A percentile compares a stretch with the other conserved stretches of the same genome.
Evolutionary conservation across 1,140 invertebrate species (phyloP).

Genomic region (Adelges cooleyi): DNA sequence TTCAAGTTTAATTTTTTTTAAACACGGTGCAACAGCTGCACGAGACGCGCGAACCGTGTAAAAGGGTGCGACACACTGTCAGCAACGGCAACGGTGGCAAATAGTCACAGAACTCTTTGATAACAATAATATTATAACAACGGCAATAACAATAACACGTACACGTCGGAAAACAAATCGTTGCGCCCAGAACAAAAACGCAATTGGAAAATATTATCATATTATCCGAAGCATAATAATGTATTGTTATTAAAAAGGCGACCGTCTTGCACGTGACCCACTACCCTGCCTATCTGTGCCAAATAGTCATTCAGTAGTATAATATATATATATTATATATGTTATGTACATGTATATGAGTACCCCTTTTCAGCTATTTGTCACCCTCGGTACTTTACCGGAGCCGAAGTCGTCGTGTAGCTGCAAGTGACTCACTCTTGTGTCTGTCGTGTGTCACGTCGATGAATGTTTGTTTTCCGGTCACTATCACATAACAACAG

Average conservation of each 20-base stretch:
- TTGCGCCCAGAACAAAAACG: not conserved
- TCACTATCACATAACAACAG: no score
- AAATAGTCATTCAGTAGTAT: not conserved
- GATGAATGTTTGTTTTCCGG: no score
- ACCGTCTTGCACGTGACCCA: constrained; percentile 7
- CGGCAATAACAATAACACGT: constrained; percentile 18
- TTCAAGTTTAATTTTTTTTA: constrained; percentile 22
- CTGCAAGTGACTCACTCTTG: not conserved
- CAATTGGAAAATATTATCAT: constrained; percentile 8
- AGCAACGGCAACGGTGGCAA: not conserved
- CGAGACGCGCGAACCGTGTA: not conserved
- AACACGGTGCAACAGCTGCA: constrained; percentile 18
- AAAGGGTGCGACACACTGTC: not conserved
- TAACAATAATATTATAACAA: no score
- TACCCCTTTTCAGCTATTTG: not conserved
- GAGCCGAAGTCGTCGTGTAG: not conserved
- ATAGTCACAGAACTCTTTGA: not conserved
- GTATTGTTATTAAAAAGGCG: constrained; percentile 12
- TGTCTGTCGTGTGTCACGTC: not conserved
- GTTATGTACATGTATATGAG: no score
- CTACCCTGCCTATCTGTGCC: not conserved
- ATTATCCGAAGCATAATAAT: not conserved
- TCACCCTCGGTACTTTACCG: not conserved
- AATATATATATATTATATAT: no score
- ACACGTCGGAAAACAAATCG: constrained; percentile 14